Conservation (phyloP, 1,140 invertebrate genomes). For the Drosophila parvula region DNA sequence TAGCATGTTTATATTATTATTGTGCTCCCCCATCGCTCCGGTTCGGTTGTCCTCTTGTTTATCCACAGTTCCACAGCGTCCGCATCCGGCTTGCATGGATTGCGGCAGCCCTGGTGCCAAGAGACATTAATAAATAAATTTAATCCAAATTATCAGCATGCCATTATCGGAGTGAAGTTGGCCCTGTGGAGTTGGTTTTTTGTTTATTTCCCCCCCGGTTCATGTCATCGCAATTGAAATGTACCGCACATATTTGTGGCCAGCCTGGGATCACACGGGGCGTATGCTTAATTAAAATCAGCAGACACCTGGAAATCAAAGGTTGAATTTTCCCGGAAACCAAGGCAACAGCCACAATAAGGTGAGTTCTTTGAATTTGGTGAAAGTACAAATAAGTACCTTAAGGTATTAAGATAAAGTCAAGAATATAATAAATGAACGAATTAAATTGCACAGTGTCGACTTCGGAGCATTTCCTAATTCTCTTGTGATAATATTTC, state of each 20-base stretch:
- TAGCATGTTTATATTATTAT: constrained; percentile 47
- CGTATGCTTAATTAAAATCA: constrained; percentile 43
- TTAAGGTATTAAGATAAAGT: not conserved
- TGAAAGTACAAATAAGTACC: not conserved
- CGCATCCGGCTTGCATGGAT: not conserved
- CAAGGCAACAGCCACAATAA: constrained; percentile 6
- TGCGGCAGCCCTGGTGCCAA: constrained; percentile 5
- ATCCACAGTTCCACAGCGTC: not conserved
- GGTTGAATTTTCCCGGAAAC: not conserved
- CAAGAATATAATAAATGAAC: not conserved
- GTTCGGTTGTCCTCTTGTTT: constrained; percentile 4
- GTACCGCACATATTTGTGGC: constrained; percentile 24
- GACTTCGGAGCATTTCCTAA: no score
- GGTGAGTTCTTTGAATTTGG: constrained; percentile 1
- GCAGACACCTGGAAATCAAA: constrained; percentile 12
- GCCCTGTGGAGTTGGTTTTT: not conserved
- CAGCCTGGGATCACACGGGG: not conserved
- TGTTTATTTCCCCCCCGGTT: not conserved
- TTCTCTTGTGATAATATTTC: not conserved
- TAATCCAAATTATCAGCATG: constrained; percentile 34
- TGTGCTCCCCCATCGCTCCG: not conserved
- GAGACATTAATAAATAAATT: constrained; percentile 47
- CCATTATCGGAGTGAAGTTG: constrained; percentile 28
- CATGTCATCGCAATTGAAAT: constrained; percentile 19
- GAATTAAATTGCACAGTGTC: not conserved